Percentiles rank a stretch among this genome's conserved stretches.
phyloP scores from a whole-genome alignment of 2,113 vertebrate genomes.

The Passer montanus region DNA sequence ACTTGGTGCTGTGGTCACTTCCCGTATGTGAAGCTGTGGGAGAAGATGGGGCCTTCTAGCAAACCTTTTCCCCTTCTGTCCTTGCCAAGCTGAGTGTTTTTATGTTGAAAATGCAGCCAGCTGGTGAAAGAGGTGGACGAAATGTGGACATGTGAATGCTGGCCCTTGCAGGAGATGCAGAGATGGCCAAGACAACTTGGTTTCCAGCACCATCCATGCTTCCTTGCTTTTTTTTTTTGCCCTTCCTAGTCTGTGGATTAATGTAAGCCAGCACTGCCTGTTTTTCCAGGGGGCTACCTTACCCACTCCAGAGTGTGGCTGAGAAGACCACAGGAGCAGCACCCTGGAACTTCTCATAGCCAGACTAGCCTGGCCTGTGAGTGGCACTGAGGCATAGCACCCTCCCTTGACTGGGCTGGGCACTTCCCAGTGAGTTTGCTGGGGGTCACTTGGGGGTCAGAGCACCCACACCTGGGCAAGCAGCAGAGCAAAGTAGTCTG shows the following conservation, averaged over 20 bases:
- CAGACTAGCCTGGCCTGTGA: neutral
- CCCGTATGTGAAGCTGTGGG: neutral
- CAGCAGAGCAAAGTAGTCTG: rapidly evolving
- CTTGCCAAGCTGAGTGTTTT: neutral
- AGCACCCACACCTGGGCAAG: neutral
- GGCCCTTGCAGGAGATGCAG: neutral
- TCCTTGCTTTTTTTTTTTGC: neutral
- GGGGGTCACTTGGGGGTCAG: neutral
- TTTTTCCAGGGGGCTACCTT: neutral
- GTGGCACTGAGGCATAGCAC: neutral
- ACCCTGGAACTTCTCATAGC: neutral
- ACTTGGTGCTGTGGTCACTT: neutral
- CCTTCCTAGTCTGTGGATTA: neutral
- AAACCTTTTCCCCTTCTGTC: neutral
- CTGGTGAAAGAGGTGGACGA: neutral
- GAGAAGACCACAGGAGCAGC: neutral
- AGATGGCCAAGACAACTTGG: neutral
- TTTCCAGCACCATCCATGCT: neutral
- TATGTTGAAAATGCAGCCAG: neutral
- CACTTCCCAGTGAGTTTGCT: neutral
- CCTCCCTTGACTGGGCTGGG: neutral
- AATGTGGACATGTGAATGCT: rapidly evolving
- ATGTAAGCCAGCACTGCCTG: rapidly evolving
- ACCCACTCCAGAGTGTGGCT: rapidly evolving
- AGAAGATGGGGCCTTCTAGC: neutral